Evolutionary conservation across 2,797 vertebrate species (phyloP).

Genomic region (Holocentrus rufus): DNA sequence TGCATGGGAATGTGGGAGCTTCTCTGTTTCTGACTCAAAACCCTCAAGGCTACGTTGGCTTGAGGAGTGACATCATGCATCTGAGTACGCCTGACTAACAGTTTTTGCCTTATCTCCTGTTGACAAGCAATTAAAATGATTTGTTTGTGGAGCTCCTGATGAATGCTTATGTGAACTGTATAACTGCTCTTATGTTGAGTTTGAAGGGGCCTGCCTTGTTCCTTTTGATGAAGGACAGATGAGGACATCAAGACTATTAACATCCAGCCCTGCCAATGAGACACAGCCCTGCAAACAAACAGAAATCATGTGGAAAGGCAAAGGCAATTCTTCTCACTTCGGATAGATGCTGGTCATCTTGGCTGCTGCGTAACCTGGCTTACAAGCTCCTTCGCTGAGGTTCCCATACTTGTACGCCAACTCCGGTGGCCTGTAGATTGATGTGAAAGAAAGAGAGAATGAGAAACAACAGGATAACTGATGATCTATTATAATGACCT

Average conservation of each 20-base stretch:
- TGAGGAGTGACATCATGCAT: conserved; percentile 67
- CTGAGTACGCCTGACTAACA: conserved; percentile 47
- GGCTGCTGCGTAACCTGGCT: conserved; percentile 89
- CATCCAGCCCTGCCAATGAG: not conserved
- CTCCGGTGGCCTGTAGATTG: conserved; percentile 84
- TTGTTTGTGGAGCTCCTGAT: conserved; percentile 22
- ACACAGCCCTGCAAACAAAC: not conserved
- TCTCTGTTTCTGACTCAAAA: conserved; percentile 67
- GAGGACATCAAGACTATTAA: conserved; percentile 2
- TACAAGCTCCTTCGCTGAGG: conserved; percentile 91
- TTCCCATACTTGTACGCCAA: conserved; percentile 91
- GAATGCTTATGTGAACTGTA: conserved; percentile 16
- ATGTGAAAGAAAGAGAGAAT: conserved; percentile 43
- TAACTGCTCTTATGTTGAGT: not conserved
- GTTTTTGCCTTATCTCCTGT: conserved; percentile 38
- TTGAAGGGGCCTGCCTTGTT: not conserved
- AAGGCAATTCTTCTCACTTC: conserved; percentile 81
- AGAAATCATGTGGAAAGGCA: conserved; percentile 7
- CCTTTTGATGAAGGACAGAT: not conserved
- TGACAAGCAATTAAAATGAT: conserved; percentile 45
- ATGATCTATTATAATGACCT: conserved; percentile 52
- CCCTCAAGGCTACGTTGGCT: conserved; percentile 65
- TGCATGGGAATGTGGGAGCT: conserved; percentile 66
- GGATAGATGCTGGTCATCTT: conserved; percentile 94
- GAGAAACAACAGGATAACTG: conserved; percentile 37